Percentiles rank a stretch among this genome's conserved stretches.
phyloP scores from a whole-genome alignment of 2,888 invertebrate genomes.

The Xestia ashworthii region DNA sequence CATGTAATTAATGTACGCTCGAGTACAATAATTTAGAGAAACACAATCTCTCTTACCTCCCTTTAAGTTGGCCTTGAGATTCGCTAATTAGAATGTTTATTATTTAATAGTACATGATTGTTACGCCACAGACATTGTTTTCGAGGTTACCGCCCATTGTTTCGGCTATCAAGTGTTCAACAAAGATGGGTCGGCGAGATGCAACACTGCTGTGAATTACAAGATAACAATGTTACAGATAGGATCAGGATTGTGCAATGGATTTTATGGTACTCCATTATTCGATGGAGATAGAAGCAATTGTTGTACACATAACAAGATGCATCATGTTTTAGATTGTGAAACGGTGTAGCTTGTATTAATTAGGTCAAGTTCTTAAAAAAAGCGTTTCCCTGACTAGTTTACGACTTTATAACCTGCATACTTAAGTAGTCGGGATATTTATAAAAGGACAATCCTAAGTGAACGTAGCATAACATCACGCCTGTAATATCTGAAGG shows the following conservation, averaged over 20 bases:
- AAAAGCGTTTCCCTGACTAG: neutral
- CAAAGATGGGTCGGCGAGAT: slow-evolving; percentile 61
- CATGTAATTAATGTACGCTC: no score
- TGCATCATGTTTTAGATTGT: neutral
- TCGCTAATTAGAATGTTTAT: slow-evolving; percentile 58
- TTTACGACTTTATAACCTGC: neutral
- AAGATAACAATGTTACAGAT: slow-evolving; percentile 55
- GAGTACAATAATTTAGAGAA: neutral
- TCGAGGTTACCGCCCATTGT: slow-evolving; percentile 70
- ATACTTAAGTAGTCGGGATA: no score
- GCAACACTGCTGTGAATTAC: slow-evolving; percentile 48
- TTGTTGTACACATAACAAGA: slow-evolving; percentile 15
- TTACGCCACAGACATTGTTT: slow-evolving; percentile 57
- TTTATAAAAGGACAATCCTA: no score
- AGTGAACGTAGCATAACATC: no score
- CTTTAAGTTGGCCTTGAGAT: slow-evolving; percentile 44
- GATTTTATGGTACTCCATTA: slow-evolving; percentile 39
- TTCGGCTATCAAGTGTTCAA: slow-evolving; percentile 57
- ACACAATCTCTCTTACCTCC: slow-evolving; percentile 20
- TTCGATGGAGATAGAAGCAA: slow-evolving; percentile 27
- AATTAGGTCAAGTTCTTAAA: neutral
- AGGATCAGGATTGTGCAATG: slow-evolving; percentile 54
- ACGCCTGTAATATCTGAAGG: no score
- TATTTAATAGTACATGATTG: slow-evolving; percentile 57
- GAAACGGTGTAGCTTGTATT: neutral